These are phyloP conservation scores for Gadopsis marmoratus DNA, from an alignment of 2,797 vertebrate species.

Conservation along the genomic window DNA sequence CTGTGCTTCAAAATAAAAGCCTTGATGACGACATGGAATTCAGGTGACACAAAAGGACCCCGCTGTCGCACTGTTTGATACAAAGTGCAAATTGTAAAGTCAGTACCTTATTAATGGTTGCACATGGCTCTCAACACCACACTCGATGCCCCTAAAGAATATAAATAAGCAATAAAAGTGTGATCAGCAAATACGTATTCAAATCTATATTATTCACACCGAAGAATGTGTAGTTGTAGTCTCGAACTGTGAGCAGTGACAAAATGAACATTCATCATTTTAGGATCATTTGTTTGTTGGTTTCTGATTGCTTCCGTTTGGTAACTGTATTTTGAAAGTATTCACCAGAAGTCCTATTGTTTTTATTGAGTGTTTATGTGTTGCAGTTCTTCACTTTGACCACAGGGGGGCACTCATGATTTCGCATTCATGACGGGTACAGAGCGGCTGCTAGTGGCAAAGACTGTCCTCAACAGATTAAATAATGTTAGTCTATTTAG, in stretches of 20 bases:
- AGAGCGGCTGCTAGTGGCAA: no score
- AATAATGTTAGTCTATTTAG: no score
- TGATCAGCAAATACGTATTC: neutral
- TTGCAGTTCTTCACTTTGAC: neutral
- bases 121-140: neutral
- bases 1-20: constrained; percentile 59
- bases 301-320: no score
- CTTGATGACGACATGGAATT: neutral
- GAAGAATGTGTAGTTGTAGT: neutral
- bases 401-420: neutral
- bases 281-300: neutral
- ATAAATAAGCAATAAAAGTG: neutral
- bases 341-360: neutral
- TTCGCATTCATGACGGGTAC: neutral
- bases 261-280: neutral
- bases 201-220: neutral
- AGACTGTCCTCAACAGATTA: no score
- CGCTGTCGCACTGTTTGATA: no score
- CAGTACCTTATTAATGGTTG: neutral
- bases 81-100: no score
- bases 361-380: neutral
- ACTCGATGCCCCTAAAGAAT: neutral
- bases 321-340: constrained; percentile 3
- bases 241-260: neutral
- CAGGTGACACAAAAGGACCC: neutral